These are phyloP conservation scores for Thaumatotibia leucotreta DNA, from an alignment of 1,140 invertebrate species.

Conservation along the genomic window DNA sequence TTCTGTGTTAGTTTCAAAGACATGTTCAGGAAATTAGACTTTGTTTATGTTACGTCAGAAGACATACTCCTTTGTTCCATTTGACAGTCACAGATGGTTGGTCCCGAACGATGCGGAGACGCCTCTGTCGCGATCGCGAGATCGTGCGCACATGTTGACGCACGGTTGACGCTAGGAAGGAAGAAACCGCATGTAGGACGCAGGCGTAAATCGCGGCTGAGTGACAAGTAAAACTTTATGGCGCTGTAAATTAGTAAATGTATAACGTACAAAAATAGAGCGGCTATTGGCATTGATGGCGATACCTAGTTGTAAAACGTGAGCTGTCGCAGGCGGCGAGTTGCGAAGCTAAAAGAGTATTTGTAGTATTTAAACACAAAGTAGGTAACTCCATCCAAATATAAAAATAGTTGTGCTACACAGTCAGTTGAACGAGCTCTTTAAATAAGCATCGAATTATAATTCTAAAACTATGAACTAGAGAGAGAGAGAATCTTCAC, in stretches of 20 bases:
- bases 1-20: conserved; percentile 28
- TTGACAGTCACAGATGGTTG: conserved; percentile 50
- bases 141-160: conserved; percentile 55
- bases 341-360: neutral
- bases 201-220: conserved; percentile 63
- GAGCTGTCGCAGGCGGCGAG: conserved; percentile 55
- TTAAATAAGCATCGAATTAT: too few relatives aligned
- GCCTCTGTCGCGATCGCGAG: conserved; percentile 60
- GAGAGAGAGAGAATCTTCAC: too few relatives aligned
- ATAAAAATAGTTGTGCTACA: too few relatives aligned
- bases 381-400: neutral
- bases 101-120: conserved; percentile 46
- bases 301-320: conserved; percentile 57
- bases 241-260: conserved; percentile 69
- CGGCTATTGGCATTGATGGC: conserved; percentile 43
- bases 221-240: conserved; percentile 74
- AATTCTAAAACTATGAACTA: too few relatives aligned
- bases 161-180: conserved; percentile 55
- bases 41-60: conserved; percentile 62
- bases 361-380: neutral
- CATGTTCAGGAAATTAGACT: conserved; percentile 64
- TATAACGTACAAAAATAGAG: conserved; percentile 60
- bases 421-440: too few relatives aligned
- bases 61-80: conserved; percentile 63
- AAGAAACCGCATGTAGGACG: conserved; percentile 69